Evolutionary conservation across 30 jellyfish, hydroid and myxozoan species (phyloP), one percentile per base, ranked within the genome.

Genomic region (Aurelia sp.): DNA sequence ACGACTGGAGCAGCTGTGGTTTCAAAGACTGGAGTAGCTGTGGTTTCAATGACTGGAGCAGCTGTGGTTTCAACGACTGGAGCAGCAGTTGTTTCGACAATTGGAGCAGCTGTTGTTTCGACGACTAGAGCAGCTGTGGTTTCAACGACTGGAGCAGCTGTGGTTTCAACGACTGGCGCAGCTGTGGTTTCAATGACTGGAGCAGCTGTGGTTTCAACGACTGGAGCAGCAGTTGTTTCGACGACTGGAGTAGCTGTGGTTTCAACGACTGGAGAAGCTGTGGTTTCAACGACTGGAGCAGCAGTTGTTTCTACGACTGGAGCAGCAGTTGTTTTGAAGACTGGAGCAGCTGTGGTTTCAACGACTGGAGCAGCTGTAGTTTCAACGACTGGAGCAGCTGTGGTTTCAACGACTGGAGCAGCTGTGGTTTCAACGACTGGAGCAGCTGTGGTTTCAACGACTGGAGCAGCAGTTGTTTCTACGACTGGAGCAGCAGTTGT

Each of bases 351-450:
- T 4, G 88, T 77, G 0, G 88, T 53, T 24, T 77, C 88, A 11
- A 66, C 3, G 38, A 38, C 48, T 38, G 48, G 48, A 38, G 48
- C 48, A 3, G 8, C 48, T 2, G 70, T 41, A 1, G 84, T 73
- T 47, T 73, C 84, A 4, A 66, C 81, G 60, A 55, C 88, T 48
- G 88, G 67, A 24, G 88, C 68, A 52, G 27, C 88, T 0, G 80
- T 41, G 2, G 84, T 73, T 73, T 73, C 84, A 3, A 40, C 88
- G 53, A 19, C 72, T 19, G 88, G 88, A 10, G 61, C 88, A 55
- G 77, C 78, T 8, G 88, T 77, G 1, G 88, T 77, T 77, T 77
- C 65, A 15, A 53, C 81, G 20, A 77, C 81, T 47, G 75, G 44
- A 19, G 76, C 78, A 40, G 81, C 61, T 4, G 67, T 66, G 1